Evolutionary conservation across 1,140 invertebrate genomes (phyloP).

Genomic region (Oppia nitens): DNA sequence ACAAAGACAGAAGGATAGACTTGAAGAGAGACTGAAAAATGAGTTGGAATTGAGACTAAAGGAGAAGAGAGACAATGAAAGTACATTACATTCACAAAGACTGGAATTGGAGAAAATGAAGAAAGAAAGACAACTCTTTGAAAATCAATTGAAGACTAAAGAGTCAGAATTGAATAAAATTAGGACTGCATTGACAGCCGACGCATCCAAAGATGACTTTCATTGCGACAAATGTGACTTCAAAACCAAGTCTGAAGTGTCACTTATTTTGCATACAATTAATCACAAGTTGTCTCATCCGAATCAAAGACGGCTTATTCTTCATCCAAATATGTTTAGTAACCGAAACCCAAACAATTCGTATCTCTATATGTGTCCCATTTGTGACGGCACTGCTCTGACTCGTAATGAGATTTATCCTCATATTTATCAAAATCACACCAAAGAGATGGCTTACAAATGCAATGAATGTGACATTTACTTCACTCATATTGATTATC

Average conservation of each 20-base stretch:
- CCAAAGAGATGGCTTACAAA: not conserved
- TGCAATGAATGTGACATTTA: conserved; percentile 11
- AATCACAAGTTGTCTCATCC: not conserved
- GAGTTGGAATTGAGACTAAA: not conserved
- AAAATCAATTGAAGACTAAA: not conserved
- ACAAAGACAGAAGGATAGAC: not conserved
- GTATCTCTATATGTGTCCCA: not conserved
- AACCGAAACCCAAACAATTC: not conserved
- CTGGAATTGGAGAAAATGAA: not conserved
- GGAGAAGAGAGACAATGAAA: not conserved
- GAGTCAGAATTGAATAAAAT: not conserved
- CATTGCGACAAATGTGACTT: not conserved
- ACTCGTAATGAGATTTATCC: conserved; percentile 5
- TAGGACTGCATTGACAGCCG: not conserved
- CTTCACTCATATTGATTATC: conserved; percentile 9
- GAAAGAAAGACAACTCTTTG: not conserved
- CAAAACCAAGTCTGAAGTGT: not conserved
- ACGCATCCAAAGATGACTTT: not conserved
- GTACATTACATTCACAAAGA: not conserved
- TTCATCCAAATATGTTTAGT: not conserved
- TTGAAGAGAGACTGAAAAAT: not conserved
- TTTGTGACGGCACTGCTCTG: not conserved
- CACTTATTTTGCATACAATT: not conserved
- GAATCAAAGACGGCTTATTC: not conserved
- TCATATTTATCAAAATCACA: conserved; percentile 8